phyloP scores from a whole-genome alignment of 2,113 vertebrate species.

The Phrynosoma platyrhinos region DNA sequence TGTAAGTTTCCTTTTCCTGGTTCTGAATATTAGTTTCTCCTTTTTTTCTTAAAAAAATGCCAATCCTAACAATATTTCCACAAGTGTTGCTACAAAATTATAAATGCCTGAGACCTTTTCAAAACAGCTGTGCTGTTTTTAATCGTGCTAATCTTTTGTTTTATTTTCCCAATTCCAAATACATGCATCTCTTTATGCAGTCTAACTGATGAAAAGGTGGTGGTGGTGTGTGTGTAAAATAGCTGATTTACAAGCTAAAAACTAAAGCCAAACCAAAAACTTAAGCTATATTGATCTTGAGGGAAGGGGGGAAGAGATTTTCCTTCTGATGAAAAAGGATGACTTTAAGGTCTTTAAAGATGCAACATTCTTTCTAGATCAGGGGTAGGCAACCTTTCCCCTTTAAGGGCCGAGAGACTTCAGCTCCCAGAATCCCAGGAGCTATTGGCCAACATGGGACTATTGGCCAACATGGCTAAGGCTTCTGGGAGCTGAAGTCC shows the following conservation, averaged over 20 bases:
- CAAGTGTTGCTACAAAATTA: background rate
- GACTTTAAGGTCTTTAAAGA: conserved; percentile 56
- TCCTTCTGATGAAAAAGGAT: conserved; percentile 52
- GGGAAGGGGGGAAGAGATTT: conserved; percentile 32
- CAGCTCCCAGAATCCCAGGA: no score
- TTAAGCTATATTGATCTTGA: conserved; percentile 50
- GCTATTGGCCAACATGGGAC: no score
- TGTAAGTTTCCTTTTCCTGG: background rate
- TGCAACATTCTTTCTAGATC: conserved; percentile 61
- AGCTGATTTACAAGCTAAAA: conserved; percentile 38
- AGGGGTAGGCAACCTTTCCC: no score
- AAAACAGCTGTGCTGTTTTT: conserved; percentile 38
- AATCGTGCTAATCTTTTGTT: conserved; percentile 50
- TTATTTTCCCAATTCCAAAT: conserved; percentile 50
- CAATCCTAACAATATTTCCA: background rate
- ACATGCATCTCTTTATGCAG: conserved; percentile 24
- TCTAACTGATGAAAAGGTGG: background rate
- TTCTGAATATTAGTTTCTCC: background rate
- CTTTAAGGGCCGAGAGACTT: no score
- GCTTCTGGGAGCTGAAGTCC: no score
- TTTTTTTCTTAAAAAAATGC: background rate
- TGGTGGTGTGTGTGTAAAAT: background rate
- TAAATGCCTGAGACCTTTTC: conserved; percentile 9
- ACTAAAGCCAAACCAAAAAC: conserved; percentile 29
- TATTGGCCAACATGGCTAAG: no score